phyloP scores from a whole-genome alignment of 2,113 vertebrate species.

The Nanorana parkeri region DNA sequence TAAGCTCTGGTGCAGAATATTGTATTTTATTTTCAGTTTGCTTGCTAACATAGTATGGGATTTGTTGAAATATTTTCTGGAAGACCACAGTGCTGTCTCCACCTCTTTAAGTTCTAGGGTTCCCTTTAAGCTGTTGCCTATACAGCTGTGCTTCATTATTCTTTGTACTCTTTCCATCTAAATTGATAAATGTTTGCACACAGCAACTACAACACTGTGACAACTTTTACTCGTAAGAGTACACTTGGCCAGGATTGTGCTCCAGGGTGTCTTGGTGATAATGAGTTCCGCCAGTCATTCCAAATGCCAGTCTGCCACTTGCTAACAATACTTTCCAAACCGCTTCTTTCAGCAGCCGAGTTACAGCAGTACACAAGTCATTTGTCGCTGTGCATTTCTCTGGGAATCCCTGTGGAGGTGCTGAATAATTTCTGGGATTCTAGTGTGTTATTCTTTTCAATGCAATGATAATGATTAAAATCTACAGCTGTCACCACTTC shows the following conservation, averaged over 20 bases:
- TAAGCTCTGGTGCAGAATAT: too few relatives aligned
- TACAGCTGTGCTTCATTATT: neutral
- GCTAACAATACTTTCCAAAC: neutral
- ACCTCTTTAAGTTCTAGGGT: too few relatives aligned
- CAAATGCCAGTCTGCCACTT: neutral
- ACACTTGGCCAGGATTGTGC: neutral
- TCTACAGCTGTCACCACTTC: conserved; percentile 7
- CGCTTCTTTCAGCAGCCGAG: neutral
- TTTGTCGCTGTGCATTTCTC: conserved; percentile 28
- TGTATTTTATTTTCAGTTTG: too few relatives aligned
- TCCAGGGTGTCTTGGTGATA: conserved; percentile 1
- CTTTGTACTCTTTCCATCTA: neutral
- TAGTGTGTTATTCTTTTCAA: conserved; percentile 23
- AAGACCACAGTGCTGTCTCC: too few relatives aligned
- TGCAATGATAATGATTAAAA: neutral
- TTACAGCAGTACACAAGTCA: conserved; percentile 17
- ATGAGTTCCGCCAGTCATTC: neutral
- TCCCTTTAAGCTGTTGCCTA: too few relatives aligned
- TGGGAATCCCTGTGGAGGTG: conserved; percentile 27
- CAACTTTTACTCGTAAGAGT: neutral
- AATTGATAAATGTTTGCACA: conserved; percentile 8
- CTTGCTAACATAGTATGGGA: too few relatives aligned
- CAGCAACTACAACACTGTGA: neutral
- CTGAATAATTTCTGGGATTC: conserved; percentile 34
- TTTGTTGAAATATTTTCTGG: too few relatives aligned